These are phyloP conservation scores for Cassiopea xamachana DNA, from an alignment of 30 jellyfish, hydroid and myxozoan species.

Conservation along the genomic window DNA sequence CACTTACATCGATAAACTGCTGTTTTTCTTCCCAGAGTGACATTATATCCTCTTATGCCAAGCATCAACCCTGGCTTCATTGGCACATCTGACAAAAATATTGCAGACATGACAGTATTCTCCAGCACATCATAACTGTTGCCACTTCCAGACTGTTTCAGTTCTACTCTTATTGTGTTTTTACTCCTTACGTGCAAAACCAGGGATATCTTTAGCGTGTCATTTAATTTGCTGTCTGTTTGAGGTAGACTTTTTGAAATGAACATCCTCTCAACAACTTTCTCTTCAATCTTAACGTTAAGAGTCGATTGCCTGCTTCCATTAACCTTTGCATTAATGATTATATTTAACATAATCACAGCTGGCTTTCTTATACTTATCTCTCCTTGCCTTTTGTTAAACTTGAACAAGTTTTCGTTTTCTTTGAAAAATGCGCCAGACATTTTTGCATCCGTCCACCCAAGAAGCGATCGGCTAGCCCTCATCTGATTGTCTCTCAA, in stretches of 20 bases:
- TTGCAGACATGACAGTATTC: slow-evolving; percentile 55
- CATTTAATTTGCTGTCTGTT: neutral
- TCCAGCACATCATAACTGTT: slow-evolving; percentile 1
- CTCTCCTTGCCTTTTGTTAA: slow-evolving; percentile 49
- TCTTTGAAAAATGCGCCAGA: slow-evolving; percentile 35
- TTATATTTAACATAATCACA: slow-evolving; percentile 25
- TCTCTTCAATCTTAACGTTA: slow-evolving; percentile 13
- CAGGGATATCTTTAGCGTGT: slow-evolving; percentile 29
- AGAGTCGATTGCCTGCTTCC: neutral
- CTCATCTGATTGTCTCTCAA: slow-evolving; percentile 3
- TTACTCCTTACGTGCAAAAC: slow-evolving; percentile 36
- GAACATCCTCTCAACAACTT: slow-evolving; percentile 9
- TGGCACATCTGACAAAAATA: slow-evolving; percentile 43
- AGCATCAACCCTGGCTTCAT: slow-evolving; percentile 59
- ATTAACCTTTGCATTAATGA: neutral
- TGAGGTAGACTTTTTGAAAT: neutral
- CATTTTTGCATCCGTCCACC: slow-evolving; percentile 27
- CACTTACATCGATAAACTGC: slow-evolving; percentile 52
- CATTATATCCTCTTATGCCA: slow-evolving; percentile 16
- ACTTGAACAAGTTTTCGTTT: slow-evolving; percentile 4
- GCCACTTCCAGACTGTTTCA: neutral
- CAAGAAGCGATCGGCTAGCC: slow-evolving; percentile 10
- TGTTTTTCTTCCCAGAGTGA: neutral
- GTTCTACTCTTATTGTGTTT: slow-evolving; percentile 39
- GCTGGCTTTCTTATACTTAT: slow-evolving; percentile 29